Base-by-base conservation (phyloP, 2,113 vertebrate genomes). In the Acrocephalus arundinaceus region DNA sequence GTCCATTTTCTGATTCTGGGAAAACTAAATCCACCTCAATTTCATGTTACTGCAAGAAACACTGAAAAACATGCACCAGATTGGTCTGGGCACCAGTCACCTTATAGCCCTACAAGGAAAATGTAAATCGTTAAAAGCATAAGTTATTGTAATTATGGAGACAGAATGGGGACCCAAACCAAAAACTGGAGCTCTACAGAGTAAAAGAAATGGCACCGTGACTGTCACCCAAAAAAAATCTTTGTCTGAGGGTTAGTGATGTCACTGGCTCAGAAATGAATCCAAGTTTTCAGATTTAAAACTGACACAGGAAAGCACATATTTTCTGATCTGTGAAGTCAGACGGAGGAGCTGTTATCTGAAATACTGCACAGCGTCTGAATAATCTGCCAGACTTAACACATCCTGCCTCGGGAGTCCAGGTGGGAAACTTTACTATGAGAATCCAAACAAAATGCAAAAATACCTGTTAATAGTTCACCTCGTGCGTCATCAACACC, bases 391-490 rank as follows among this genome's bases (percentile, higher is more conserved):
- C 90, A 95, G 94, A 95, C 79, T 89, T 94, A 90, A 94, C 90
- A 94, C 94, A 89, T 96, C 83, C 93, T 93, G 93, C 83, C 88
- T 96, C 76, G n/a, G 88, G 91, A 97, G 85, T 84, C 94, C 96
- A 96, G 94, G 96, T 96, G 92, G 92, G 96, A 96, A 96, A 89
- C 83, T 94, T 96, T 89, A 94, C 94, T 91, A 13, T 28, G 43
- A 87, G 90, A 83, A 81, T 57, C 82, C 75, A 96, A 92, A 90
- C 43, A 31, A 96, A 96, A 89, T 84, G 73, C 79, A 95, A 85
- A 95, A 93, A 65, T 92, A 96, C 83, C 88, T 89, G 84, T 57
- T 95, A 89, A 87, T 49, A 76, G 88, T 73, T 93, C 86, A 85
- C 55, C 70, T 35, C 12, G 24, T 93, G 94, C 9, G 5, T 93